Evolutionary conservation across 1,140 invertebrate species (phyloP).

Genomic region (Hyles vespertilio): DNA sequence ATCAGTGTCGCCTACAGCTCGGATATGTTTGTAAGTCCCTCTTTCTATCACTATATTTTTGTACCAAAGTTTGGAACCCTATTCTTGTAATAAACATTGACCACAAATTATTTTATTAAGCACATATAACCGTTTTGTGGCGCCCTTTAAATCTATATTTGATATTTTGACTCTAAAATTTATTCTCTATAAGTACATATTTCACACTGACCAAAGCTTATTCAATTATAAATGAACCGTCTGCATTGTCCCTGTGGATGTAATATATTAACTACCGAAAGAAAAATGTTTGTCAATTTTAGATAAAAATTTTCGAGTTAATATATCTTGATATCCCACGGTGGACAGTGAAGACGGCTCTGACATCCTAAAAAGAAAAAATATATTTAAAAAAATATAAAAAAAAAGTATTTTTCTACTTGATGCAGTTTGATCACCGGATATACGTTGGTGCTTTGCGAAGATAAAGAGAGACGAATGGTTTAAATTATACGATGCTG

Average conservation of each 20-base stretch:
- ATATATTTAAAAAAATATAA: slow-evolving; percentile 21
- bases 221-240: slow-evolving; percentile 14
- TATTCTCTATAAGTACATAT: neutral
- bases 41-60: slow-evolving; percentile 14
- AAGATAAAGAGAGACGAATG: slow-evolving; percentile 24
- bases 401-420: slow-evolving; percentile 50
- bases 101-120: slow-evolving; percentile 29
- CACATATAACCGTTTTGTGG: slow-evolving; percentile 1
- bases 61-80: slow-evolving; percentile 10
- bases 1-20: neutral
- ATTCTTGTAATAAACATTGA: slow-evolving; percentile 22
- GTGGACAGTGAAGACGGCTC: neutral
- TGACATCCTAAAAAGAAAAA: no score
- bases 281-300: no score
- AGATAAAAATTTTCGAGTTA: no score
- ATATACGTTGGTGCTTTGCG: slow-evolving; percentile 62
- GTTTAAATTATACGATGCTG: slow-evolving; percentile 37
- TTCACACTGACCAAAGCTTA: slow-evolving; percentile 19
- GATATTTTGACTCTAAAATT: slow-evolving; percentile 7
- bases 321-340: no score
- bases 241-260: no score
- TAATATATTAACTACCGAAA: no score
- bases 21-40: slow-evolving; percentile 12
- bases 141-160: slow-evolving; percentile 11
- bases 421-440: slow-evolving; percentile 56